Base-by-base conservation (phyloP, 2,888 invertebrate species). In the Rambutsinella grinnellia region DNA sequence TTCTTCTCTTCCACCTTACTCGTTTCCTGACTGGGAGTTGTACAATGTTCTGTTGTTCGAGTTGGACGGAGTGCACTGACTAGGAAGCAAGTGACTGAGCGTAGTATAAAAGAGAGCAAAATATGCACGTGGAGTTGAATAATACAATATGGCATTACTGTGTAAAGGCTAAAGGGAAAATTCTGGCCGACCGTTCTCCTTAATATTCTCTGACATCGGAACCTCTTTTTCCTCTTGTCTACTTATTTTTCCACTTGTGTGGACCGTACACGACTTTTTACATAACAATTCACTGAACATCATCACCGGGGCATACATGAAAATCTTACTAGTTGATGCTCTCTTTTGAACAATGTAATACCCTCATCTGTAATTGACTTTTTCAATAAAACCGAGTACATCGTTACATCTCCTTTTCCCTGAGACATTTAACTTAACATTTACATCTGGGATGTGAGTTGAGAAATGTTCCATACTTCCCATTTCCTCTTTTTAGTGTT, bases 51-150 rank as follows among this genome's bases (percentile, higher is more conserved):
- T 36, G 36, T 13, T 8, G 36, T 36, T 13, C 36, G 13, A 36
- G 36, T 36, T 36, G 36, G 13, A 36, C 5, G 36, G 36, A 36
- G 36, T 36, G 36, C 36, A 36, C 36, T 36, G 36, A 36, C 36
- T 36, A 36, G 13, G 6, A 36, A 36, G 36, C n/a, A n/a, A n/a
- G 13, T 36, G 36, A 36, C 36, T 36, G 36, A 36, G 13, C 36
- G 36, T n/a, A n/a, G n/a, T n/a, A n/a, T n/a, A n/a, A n/a, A 57
- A 51, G 26, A 23, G 28, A 68, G 58, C 74, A 79, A 79, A 79
- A 79, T 76, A 79, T 79, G 71, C 79, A 79, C 79, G 79, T 79
- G 79, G 79, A 79, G 58, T 69, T 70, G 63, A 68, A 71, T 62
- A 61, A 28, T 27, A 23, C 46, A 36, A 26, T 19, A 70, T 17